These are phyloP conservation scores for Gryllus bimaculatus DNA, from an alignment of 1,140 invertebrate genomes.

Conservation along the genomic window DNA sequence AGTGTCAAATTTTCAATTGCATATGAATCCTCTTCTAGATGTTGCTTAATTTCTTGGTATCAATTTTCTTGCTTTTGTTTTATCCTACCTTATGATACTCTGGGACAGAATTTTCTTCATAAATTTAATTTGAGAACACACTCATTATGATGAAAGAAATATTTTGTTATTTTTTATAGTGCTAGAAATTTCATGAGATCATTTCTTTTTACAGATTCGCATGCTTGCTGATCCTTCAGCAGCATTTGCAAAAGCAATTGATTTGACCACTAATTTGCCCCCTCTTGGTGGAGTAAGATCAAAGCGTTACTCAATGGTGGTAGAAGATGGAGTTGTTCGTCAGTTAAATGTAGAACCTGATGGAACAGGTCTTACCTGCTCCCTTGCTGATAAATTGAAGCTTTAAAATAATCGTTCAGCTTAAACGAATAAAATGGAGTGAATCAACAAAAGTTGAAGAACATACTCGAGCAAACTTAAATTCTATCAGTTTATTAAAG, in stretches of 20 bases:
- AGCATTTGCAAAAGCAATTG: constrained; percentile 41
- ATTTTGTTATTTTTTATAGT: background rate
- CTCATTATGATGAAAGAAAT: too few relatives aligned
- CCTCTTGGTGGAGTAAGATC: constrained; percentile 40
- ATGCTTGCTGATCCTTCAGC: constrained; percentile 47
- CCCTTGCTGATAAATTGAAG: constrained; percentile 31
- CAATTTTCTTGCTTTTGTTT: background rate
- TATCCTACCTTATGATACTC: background rate
- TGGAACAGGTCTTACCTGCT: constrained; percentile 43
- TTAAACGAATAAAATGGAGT: background rate
- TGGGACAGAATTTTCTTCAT: background rate
- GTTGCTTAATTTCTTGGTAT: background rate
- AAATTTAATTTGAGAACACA: background rate
- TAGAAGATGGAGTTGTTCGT: constrained; percentile 41
- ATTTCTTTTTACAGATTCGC: constrained; percentile 32
- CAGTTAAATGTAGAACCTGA: constrained; percentile 44
- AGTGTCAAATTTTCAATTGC: too few relatives aligned
- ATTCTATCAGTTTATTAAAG: too few relatives aligned
- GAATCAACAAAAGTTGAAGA: background rate
- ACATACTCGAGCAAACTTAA: too few relatives aligned
- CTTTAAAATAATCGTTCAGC: constrained; percentile 16
- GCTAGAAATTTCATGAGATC: background rate
- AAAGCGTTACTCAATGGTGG: constrained; percentile 45
- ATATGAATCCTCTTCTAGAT: background rate
- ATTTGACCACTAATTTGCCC: constrained; percentile 41